These are phyloP conservation scores for Aplysina aerophoba DNA, from an alignment of 37 sponge, comb jelly and placozoan species.

Conservation along the genomic window DNA sequence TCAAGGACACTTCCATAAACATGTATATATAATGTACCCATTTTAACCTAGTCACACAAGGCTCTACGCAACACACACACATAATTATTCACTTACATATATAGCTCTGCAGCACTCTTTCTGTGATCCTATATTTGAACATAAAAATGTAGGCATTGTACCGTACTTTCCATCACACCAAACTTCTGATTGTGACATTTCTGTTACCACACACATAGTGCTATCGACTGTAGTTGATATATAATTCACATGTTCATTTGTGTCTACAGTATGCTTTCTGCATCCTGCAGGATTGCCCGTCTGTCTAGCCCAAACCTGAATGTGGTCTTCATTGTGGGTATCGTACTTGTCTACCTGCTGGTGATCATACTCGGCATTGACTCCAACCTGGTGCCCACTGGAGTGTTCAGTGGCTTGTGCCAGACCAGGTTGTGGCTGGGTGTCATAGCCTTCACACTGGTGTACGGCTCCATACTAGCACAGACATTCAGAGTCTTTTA, in stretches of 20 bases:
- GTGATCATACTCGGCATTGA: constrained; percentile 74
- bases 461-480: constrained; percentile 70
- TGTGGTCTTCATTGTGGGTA: constrained; percentile 59
- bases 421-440: constrained; percentile 52
- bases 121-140: no score
- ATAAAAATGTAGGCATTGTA: no score
- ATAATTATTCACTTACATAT: no score
- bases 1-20: no score
- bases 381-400: constrained; percentile 4
- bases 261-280: not conserved
- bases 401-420: constrained; percentile 3
- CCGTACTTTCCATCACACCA: no score
- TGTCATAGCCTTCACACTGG: constrained; percentile 56
- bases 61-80: no score
- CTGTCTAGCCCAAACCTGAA: constrained; percentile 75
- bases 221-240: no score
- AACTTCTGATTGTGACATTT: not conserved
- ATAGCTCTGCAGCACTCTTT: no score
- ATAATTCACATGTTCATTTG: no score
- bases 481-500: constrained; percentile 72
- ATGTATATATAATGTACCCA: no score
- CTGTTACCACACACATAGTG: not conserved
- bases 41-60: no score
- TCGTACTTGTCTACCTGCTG: constrained; percentile 55
- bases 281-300: constrained; percentile 51